Base-by-base conservation (phyloP, 2,797 vertebrate species). In the Syndactyla subalaris region DNA sequence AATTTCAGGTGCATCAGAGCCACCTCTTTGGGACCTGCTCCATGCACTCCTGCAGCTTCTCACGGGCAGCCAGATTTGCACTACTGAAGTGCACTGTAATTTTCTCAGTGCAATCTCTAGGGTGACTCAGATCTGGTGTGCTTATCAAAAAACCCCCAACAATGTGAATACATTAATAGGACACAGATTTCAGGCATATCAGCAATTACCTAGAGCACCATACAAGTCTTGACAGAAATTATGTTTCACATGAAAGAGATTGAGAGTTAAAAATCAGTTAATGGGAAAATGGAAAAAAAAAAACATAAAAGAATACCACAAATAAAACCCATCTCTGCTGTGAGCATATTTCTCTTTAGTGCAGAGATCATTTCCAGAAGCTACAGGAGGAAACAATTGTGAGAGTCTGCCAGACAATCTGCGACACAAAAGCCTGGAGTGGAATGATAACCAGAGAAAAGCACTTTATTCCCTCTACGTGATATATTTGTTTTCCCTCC, bases 341-440 rank as follows among this genome's bases (percentile, higher is more conserved):
- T 75, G 41, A 81, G 79, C 73, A 85, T 88, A 75, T 93, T 96
- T 95, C 59, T 93, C 55, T 84, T 74, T 68, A 95, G 93, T 58
- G 84, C 80, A 95, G 70, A 93, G 93, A 90, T 93, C 77, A 51
- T 96, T 97, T 97, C 94, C 90, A 97, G 92, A 96, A 96, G 65
- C 86, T 94, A 63, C 92, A 95, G 93, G 85, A 96, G 57, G 55
- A 95, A 95, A 88, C 67, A 68, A 92, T 70, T 86, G 71, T 81
- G 80, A 95, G 49, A 96, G 74, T 79, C 70, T 95, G 88, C 81
- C 92, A 96, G 78, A 70, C 90, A 92, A 89, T 96, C 83, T 95
- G 89, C 1, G 13, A 92, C 77, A 91, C 77, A 88, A 94, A 80
- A 94, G 88, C 76, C 83, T 96, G 85, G 79, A 95, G 67, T 75